Conservation (phyloP, 2,888 invertebrate genomes). For the Acleris sparsana region DNA sequence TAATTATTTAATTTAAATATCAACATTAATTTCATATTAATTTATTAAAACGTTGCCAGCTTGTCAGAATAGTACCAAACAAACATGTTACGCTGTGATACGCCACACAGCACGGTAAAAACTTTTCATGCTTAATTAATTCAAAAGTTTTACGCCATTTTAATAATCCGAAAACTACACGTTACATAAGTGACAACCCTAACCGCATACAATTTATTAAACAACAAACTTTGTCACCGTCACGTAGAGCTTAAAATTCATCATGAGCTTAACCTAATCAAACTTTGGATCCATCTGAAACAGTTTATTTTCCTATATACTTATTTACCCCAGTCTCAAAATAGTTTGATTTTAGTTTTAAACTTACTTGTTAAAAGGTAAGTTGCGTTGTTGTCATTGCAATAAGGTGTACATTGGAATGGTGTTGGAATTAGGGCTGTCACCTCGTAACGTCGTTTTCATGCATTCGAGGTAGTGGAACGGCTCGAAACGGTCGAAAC, state of each 20-base stretch:
- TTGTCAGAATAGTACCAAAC: neutral
- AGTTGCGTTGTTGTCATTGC: neutral
- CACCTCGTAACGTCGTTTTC: constrained; percentile 4
- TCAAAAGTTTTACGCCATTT: neutral
- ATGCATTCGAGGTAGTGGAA: constrained; percentile 10
- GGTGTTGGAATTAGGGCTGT: constrained; percentile 4
- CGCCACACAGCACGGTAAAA: neutral
- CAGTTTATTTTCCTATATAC: constrained; percentile 1
- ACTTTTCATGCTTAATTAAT: neutral
- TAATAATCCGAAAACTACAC: neutral
- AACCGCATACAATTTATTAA: constrained; percentile 7
- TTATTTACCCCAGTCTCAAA: constrained; percentile 6
- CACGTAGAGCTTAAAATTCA: constrained; percentile 11
- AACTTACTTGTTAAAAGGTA: neutral
- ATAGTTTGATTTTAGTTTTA: constrained; percentile 2
- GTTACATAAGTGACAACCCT: neutral
- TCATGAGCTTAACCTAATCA: constrained; percentile 12
- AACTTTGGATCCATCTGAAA: constrained; percentile 1
- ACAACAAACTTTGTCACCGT: constrained; percentile 7
- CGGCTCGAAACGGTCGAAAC: constrained; percentile 6
- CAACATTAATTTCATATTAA: neutral
- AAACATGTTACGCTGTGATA: neutral
- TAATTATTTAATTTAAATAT: neutral
- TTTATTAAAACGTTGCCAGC: neutral
- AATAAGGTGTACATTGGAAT: neutral